Conservation (phyloP, 2,113 vertebrate genomes). For the Haemorhous mexicanus region DNA sequence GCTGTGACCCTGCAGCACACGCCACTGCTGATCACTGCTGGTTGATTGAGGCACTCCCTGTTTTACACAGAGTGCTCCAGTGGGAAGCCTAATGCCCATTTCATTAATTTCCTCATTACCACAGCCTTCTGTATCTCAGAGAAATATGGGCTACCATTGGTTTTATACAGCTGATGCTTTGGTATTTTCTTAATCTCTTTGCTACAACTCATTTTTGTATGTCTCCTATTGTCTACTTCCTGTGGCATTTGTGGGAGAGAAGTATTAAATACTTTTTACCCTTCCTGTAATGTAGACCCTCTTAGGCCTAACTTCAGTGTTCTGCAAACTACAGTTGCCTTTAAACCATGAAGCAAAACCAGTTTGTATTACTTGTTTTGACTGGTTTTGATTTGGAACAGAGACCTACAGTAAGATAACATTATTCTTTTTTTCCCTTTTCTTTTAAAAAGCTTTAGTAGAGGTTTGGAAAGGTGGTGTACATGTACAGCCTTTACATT, state of each 20-base stretch:
- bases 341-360: conserved; percentile 26
- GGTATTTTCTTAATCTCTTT: conserved; percentile 48
- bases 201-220: conserved; percentile 46
- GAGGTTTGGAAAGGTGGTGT: conserved; percentile 28
- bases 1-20: neutral
- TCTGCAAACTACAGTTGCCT: conserved; percentile 51
- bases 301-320: conserved; percentile 20
- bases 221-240: conserved; percentile 35
- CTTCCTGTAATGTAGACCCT: neutral
- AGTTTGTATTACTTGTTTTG: conserved; percentile 23
- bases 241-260: neutral
- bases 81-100: neutral
- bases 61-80: neutral
- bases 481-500: neutral
- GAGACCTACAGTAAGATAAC: conserved; percentile 6
- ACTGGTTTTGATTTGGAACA: conserved; percentile 27
- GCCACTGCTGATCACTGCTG: neutral
- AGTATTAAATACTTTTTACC: conserved; percentile 11
- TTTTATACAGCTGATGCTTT: conserved; percentile 43
- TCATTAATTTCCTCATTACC: neutral
- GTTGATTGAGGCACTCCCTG: neutral
- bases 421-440: neutral
- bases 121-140: conserved; percentile 19
- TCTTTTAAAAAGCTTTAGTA: neutral
- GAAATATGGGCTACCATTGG: neutral